Base-by-base conservation (phyloP, 2,113 vertebrate genomes). In the Microtus pennsylvanicus region DNA sequence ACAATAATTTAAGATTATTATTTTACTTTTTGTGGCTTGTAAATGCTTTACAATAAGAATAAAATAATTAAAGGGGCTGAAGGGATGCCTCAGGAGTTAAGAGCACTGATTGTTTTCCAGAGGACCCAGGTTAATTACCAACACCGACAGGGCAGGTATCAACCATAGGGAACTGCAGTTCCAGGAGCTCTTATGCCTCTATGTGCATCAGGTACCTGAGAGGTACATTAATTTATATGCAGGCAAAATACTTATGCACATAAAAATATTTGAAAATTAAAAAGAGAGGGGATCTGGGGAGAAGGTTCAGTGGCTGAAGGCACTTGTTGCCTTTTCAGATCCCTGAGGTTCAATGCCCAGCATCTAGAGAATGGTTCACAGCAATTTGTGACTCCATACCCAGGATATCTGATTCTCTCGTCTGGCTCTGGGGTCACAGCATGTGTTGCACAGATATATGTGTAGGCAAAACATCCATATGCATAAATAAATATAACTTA, bases 121-220 rank as follows among this genome's bases (percentile, higher is more conserved):
- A 74, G n/a, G 19, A 38, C 8, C n/a, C 19, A 74, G 17, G n/a
- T 74, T 74, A 74, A 38, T 38, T 74, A 38, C 17, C 7, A 10
- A 8, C n/a, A 74, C 7, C 19, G 1, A 74, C 19, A 74, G 70
- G 70, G 70, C 3, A 38, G 8, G 1, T 38, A 8, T 22, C n/a
- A 74, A n/a, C n/a, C n/a, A 35, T 38, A 1, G 7, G 17, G 35
- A n/a, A 4, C 7, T n/a, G 0, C 33, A 21, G 7, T 7, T n/a
- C 7, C 35, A 72, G 70, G 35, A 22, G 70, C n/a, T 22, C 7
- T 38, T 3, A 22, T 1, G 17, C n/a, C n/a, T n/a, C 70, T 74
- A 19, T 72, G 70, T 74, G 70, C 10, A 4, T 1, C n/a, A 38
- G 19, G n/a, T 9, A 9, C 33, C 69, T 35, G 19, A n/a, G 33